Evolutionary conservation across 2,888 invertebrate species (phyloP).

Genomic region (Mimumesa dahlbomi): DNA sequence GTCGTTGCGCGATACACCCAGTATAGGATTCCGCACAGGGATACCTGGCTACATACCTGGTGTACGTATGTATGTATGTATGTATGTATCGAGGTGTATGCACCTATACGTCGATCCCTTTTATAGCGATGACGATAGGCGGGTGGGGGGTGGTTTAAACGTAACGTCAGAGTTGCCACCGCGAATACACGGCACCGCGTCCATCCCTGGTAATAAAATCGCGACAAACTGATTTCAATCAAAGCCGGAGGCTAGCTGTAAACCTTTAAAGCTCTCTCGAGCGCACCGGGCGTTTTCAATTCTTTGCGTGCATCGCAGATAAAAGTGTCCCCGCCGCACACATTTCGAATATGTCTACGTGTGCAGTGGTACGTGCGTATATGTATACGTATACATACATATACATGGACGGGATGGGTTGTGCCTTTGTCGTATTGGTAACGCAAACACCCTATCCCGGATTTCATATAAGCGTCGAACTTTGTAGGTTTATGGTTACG

Average conservation of each 20-base stretch:
- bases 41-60: not conserved
- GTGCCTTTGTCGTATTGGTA: too few relatives aligned
- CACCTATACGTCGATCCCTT: slow-evolving; percentile 18
- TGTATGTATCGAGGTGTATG: not conserved
- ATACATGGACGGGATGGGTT: too few relatives aligned
- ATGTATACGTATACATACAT: too few relatives aligned
- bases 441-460: not conserved
- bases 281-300: slow-evolving; percentile 39
- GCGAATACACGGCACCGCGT: slow-evolving; percentile 26
- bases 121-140: slow-evolving; percentile 19
- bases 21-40: not conserved
- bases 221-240: slow-evolving; percentile 57
- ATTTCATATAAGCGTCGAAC: slow-evolving; percentile 3
- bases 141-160: slow-evolving; percentile 22
- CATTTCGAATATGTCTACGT: not conserved
- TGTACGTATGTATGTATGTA: not conserved
- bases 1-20: not conserved
- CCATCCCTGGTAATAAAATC: slow-evolving; percentile 50
- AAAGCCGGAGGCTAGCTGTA: slow-evolving; percentile 40
- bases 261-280: slow-evolving; percentile 43
- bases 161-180: slow-evolving; percentile 7
- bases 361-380: not conserved
- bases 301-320: slow-evolving; percentile 36
- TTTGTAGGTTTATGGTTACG: slow-evolving; percentile 1
- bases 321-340: slow-evolving; percentile 24